Conservation (phyloP, 2,113 vertebrate species). For the Peromyscus leucopus region DNA sequence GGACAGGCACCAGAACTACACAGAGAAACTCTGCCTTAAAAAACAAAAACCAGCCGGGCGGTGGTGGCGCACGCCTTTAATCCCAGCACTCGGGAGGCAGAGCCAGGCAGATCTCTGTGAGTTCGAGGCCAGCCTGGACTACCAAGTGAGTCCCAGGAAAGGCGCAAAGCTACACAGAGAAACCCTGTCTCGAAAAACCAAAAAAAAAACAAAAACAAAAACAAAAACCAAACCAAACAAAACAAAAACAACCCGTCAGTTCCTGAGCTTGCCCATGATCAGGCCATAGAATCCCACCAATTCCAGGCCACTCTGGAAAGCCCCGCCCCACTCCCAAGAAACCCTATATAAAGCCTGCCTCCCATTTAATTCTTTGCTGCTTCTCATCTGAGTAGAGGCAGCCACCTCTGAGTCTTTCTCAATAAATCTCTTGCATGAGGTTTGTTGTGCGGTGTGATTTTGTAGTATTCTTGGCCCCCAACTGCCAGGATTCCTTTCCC, state of each 20-base stretch:
- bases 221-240: not conserved
- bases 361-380: not conserved
- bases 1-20: not conserved
- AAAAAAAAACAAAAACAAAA: too few relatives aligned
- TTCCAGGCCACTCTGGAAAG: not conserved
- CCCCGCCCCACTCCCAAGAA: too few relatives aligned
- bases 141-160: not conserved
- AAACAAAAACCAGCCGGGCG: too few relatives aligned
- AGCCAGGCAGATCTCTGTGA: too few relatives aligned
- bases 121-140: too few relatives aligned
- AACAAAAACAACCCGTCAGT: not conserved
- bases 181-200: not conserved
- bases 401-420: not conserved
- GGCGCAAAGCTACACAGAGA: not conserved
- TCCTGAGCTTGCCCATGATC: not conserved
- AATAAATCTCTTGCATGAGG: not conserved
- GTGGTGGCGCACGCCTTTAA: too few relatives aligned
- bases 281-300: not conserved
- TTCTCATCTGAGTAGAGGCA: not conserved
- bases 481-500: not conserved
- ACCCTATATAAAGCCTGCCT: not conserved
- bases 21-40: not conserved
- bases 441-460: not conserved
- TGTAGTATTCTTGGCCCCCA: not conserved
- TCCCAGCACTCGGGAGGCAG: too few relatives aligned